Conservation (phyloP, 37 sponge, comb jelly and placozoan species). For the Beroe forskalii region DNA sequence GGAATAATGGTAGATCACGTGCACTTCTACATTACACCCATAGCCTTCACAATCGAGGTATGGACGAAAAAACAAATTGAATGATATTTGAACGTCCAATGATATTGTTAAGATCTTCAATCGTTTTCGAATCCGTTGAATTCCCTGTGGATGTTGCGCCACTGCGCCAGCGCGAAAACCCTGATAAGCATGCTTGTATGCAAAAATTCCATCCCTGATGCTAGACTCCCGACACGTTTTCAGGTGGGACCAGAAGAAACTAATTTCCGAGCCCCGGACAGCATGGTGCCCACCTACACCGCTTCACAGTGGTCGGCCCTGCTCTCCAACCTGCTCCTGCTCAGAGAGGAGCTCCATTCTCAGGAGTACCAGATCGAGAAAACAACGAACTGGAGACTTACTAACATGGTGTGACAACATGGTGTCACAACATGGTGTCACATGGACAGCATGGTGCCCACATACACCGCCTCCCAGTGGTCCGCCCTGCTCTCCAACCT, state of each 20-base stretch:
- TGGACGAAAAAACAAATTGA: too few relatives aligned
- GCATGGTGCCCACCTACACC: neutral
- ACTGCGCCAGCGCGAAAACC: too few relatives aligned
- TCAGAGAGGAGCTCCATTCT: conserved; percentile 10
- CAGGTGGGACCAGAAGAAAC: neutral
- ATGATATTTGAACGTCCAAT: too few relatives aligned
- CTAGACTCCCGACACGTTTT: too few relatives aligned
- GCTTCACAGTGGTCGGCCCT: conserved; percentile 55
- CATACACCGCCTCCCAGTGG: conserved; percentile 21
- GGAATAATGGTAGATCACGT: conserved; percentile 55
- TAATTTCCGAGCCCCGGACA: conserved; percentile 6
- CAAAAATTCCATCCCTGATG: too few relatives aligned
- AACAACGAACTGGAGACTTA: conserved; percentile 33
- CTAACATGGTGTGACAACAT: conserved; percentile 8
- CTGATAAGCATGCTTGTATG: too few relatives aligned
- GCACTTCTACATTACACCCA: conserved; percentile 55
- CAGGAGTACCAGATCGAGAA: conserved; percentile 1
- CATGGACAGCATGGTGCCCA: neutral
- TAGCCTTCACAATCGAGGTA: conserved; percentile 37
- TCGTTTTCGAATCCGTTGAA: too few relatives aligned
- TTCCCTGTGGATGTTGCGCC: too few relatives aligned
- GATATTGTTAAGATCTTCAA: too few relatives aligned
- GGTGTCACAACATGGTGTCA: too few relatives aligned
- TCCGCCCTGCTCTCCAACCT: conserved; percentile 30
- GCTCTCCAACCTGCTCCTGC: conserved; percentile 4